Base-by-base conservation (phyloP, 2,888 invertebrate genomes). In the Tryphoninae sp. region DNA sequence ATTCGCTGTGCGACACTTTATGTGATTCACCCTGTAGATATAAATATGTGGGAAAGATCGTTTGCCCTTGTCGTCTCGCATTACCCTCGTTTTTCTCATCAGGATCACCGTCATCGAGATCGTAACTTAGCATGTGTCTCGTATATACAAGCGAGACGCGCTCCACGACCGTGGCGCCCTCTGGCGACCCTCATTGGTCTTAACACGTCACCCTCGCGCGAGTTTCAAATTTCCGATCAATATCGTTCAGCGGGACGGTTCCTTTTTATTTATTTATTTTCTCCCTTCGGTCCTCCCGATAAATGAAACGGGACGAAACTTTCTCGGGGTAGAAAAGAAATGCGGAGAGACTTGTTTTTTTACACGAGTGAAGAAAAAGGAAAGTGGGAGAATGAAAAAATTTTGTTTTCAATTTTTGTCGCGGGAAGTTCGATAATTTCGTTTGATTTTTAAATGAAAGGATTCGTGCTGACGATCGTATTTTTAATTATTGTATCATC, bases 41-140 rank as follows among this genome's bases (percentile, higher is more conserved):
- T 33, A 33, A 33, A 33, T 33, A 6, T 33, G 33, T 33, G 33
- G 33, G 33, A 33, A 33, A 33, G 33, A 33, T 33, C 33, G 59
- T 42, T 71, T 71, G 59, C 71, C 59, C 71, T 71, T 45, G 45
- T 84, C 81, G 75, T 68, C 81, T 82, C 82, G 78, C 81, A 69
- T 82, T 78, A 75, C 77, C 82, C 83, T 76, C 72, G 74, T 45
- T 67, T 78, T 71, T 58, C 67, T 62, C 51, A 13, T 75, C 75
- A 65, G 40, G 49, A 51, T 49, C 61, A 11, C 16, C 26, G 33
- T 40, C 19, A 33, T 11, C 55, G 42, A 16, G 40, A 40, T 58
- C 74, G 51, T 42, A 26, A 61, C 61, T 61, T 33, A 49, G 72
- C 49, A 61, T 61, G 72, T 51, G 72, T 51, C 26, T 33, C 33